Evolutionary conservation across 2,888 invertebrate genomes (phyloP), one percentile per base, ranked within the genome.

Genomic region (Leistus spinibarbis): DNA sequence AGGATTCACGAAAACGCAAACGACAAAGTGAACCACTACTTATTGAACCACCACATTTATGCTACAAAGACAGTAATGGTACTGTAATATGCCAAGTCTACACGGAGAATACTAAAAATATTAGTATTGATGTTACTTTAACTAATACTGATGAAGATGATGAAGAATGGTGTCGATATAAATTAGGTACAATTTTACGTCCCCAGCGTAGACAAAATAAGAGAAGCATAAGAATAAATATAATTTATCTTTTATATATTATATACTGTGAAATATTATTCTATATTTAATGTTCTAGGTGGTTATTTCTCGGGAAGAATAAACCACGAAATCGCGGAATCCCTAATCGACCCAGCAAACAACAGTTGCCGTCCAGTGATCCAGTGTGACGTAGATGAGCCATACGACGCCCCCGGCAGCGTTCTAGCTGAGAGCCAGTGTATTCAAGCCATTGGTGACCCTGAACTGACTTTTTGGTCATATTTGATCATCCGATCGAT

Each of bases 391-490:
- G 89, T 94, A 57, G 86, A 91, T 27, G 89, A 93, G 83, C 92
- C 93, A 0, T 93, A 93, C 81, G 90, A 90, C 78, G 88, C 89
- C 78, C 87, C 89, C 0, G 89, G 88, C 77, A 92, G 91, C 79
- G 89, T 93, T 24, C 84, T 94, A 73, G 89, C 89, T 2, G 89
- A 91, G 78, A 92, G 91, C 16, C 91, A 92, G 82, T 94, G 93
- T 82, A 86, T 88, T 13, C 87, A 85, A 16, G 84, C 87, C 0
- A 84, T 87, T 13, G 93, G 93, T 19, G 90, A 92, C 82, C 90
- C 93, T 9, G 86, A 88, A 20, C 85, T 88, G 60, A 93, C 92
- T 0, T 91, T 93, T 82, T 91, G 91, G 90, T 87, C 88, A 60
- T 95, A 95, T 81, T 85, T 93, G 54, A 82, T 91, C 9, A 87